Evolutionary conservation across 2,888 invertebrate genomes (phyloP).

Genomic region (Sminthurinus aureus): DNA sequence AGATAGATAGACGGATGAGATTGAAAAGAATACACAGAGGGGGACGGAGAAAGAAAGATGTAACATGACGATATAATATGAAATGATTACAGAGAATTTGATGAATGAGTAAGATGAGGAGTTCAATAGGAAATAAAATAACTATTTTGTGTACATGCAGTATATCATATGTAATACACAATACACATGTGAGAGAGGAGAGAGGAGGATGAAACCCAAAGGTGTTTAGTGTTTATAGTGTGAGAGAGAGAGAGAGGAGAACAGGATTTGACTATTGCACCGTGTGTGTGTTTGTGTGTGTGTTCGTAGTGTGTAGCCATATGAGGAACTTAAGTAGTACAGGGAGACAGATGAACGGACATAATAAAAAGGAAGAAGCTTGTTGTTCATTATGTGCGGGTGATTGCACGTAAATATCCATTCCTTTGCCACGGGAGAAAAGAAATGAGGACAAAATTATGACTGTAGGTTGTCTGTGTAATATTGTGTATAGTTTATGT

Average conservation of each 20-base stretch:
- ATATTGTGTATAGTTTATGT: not conserved
- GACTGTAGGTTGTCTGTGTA: conserved; percentile 10
- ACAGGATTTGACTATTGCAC: not conserved
- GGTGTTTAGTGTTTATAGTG: conserved; percentile 7
- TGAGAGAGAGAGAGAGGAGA: not conserved
- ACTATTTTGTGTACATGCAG: not conserved
- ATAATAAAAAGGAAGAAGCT: conserved; percentile 12
- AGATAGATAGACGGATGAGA: not conserved
- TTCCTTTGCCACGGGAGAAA: conserved; percentile 28
- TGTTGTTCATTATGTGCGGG: conserved; percentile 19
- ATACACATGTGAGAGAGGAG: not conserved
- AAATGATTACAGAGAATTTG: conserved; percentile 23
- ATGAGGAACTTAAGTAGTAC: not conserved
- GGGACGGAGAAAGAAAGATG: conserved; percentile 1
- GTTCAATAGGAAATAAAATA: conserved; percentile 28
- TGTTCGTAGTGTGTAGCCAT: not conserved
- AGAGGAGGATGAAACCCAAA: not conserved
- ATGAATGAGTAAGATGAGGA: conserved; percentile 6
- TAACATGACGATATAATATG: conserved; percentile 11
- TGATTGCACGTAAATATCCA: conserved; percentile 32
- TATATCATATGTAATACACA: not conserved
- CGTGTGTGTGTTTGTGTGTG: too few species aligned
- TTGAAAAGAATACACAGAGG: conserved; percentile 7
- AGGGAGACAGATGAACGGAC: not conserved
- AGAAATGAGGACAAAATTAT: conserved; percentile 38